Percentiles rank a stretch among this genome's conserved stretches.
These are phyloP conservation scores for Bicyclus anynana DNA, from an alignment of 1,140 invertebrate genomes.

Conservation along the genomic window DNA sequence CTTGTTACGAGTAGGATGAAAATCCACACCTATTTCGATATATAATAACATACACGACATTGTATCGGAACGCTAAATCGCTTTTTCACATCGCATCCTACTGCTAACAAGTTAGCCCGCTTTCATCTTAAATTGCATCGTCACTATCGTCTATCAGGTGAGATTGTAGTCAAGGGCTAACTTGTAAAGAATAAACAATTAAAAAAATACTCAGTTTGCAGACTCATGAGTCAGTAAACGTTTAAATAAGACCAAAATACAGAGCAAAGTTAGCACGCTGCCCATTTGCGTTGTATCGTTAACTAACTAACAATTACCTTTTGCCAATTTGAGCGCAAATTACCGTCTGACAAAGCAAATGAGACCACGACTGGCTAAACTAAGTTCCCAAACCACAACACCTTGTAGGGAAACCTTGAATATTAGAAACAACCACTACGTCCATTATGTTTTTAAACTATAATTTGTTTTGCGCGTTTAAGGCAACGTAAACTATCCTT, in stretches of 20 bases:
- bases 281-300: slow-evolving; percentile 8
- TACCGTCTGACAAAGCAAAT: slow-evolving; percentile 44
- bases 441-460: slow-evolving; percentile 7
- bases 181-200: no score
- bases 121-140: no score
- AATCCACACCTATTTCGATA: no score
- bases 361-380: slow-evolving; percentile 32
- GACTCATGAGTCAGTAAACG: not conserved
- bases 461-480: slow-evolving; percentile 20
- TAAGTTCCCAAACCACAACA: slow-evolving; percentile 40
- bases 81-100: no score
- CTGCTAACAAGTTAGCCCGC: no score
- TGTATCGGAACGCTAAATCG: no score
- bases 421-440: slow-evolving; percentile 30
- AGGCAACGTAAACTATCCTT: not conserved
- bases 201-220: no score
- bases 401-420: slow-evolving; percentile 53
- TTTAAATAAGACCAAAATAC: not conserved
- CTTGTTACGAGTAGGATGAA: no score
- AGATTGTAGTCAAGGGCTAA: no score
- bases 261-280: not conserved
- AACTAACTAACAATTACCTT: slow-evolving; percentile 25
- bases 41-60: no score
- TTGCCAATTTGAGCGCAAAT: slow-evolving; percentile 45
- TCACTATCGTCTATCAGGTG: no score